These are phyloP conservation scores for Rhinichthys klamathensis DNA, from an alignment of 2,113 vertebrate genomes.

Conservation along the genomic window DNA sequence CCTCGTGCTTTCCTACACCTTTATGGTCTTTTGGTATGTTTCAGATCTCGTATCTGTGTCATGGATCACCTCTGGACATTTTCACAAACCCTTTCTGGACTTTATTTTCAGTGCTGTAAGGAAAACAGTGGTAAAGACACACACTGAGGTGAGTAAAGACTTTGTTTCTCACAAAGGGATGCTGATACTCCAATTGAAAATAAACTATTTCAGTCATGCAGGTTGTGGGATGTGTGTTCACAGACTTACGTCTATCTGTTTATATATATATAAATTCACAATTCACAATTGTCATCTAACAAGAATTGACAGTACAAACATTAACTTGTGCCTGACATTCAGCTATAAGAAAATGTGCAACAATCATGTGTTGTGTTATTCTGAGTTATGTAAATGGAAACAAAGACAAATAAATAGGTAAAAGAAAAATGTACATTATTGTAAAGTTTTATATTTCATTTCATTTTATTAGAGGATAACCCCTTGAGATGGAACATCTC, in stretches of 20 bases:
- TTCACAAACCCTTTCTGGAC: slow-evolving; percentile 89
- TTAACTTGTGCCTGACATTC: background rate
- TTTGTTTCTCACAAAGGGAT: background rate
- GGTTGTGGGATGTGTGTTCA: background rate
- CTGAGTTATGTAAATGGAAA: background rate
- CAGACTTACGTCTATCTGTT: background rate
- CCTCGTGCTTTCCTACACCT: background rate
- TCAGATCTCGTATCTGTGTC: slow-evolving; percentile 88
- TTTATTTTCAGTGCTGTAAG: slow-evolving; percentile 88
- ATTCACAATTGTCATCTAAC: background rate
- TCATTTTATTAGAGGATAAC: too few relatives aligned
- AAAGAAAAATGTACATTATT: background rate
- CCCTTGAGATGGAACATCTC: too few relatives aligned
- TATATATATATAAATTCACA: too few relatives aligned
- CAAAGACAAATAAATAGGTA: slow-evolving; percentile 4
- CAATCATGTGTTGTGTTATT: background rate
- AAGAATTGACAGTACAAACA: background rate
- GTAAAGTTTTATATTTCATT: background rate
- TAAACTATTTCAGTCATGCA: background rate
- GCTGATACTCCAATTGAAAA: background rate
- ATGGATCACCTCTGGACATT: slow-evolving; percentile 88
- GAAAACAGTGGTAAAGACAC: slow-evolving; percentile 90
- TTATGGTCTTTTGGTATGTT: background rate
- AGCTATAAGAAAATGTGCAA: background rate
- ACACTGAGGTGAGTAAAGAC: slow-evolving; percentile 83